Evolutionary conservation across 2,113 vertebrate species (phyloP), one percentile per base, ranked within the genome.

Genomic region (pig (Sus scrofa)): DNA sequence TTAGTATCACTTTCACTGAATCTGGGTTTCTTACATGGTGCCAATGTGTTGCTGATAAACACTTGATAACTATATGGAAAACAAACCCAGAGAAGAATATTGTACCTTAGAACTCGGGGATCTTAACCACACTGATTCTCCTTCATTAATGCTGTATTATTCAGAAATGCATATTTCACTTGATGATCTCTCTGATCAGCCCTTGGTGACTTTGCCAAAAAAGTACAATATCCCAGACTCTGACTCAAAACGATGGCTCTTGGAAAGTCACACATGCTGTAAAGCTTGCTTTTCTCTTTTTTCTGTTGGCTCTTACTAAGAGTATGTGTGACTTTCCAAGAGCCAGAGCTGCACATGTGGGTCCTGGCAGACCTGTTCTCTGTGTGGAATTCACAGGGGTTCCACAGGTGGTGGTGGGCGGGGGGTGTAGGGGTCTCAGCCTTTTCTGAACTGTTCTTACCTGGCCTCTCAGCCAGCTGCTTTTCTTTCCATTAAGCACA

Each of bases 361-460:
- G 89, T 84, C 83, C 89, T 92, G 87, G 95, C 84, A 96, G 62
- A 83, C 30, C 19, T 18, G 14, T 19, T 50, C 50, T 93, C 24
- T 16, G 16, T 86, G n/a, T 89, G 50, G 89, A 70, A 87, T 56
- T 89, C 8, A 44, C 7, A 34, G 37, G 37, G 44, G 44, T 8
- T 44, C 44, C 44, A 44, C 44, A 44, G 44, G 44, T 44, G 44
- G 44, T 44, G 44, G 44, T 44, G 44, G 44, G 44, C 5, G 44
- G 44, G 44, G 44, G 44, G 44, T 44, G 44, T 44, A 44, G 44
- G 44, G 44, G 44, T 44, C 74, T 88, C 37, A 82, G 60, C 13
- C 60, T 77, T 92, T 56, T 68, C 89, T 58, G 54, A 84, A 96
- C 65, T 87, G 75, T 95, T 97, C 91, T 98, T 86, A 98, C 90